Base-by-base conservation (phyloP, 1,140 invertebrate genomes). In the Achatina immaculata region DNA sequence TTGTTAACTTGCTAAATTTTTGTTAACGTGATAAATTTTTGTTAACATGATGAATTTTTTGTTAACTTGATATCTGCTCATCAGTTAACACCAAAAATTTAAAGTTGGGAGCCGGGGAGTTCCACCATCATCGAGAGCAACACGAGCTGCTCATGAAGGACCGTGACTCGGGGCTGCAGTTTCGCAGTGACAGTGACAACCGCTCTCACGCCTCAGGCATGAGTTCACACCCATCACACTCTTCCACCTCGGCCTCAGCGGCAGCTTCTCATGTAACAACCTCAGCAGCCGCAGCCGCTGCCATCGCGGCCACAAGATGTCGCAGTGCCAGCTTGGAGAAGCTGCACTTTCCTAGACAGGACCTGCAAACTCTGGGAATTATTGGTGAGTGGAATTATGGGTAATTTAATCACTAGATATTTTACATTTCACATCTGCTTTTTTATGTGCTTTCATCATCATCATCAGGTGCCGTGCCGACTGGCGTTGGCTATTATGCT, bases 341-440 rank as follows among this genome's bases (percentile, higher is more conserved):
- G 83, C 90, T 97, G 6, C 92, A 94, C 0, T 93, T 96, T 72
- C 94, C 95, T 0, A 92, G 96, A 66, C 93, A 93, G 24, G 93
- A 95, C 80, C 91, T 98, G 0, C 94, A 94, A 9, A 96, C 97
- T 68, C 92, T 96, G 40, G 95, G 96, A 81, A 94, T 96, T 11
- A 92, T 98, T 80, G 94, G 94, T 94, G 87, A 86, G 88, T 65
- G 7, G 9, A 6, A 36, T 72, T 58, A 55, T 21, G 16, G 24
- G 24, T 14, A 14, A 21, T 55, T 3, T 55, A 55, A 55, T 24
- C 7, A n/a, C n/a, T n/a, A n/a, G n/a, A n/a, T n/a, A n/a, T n/a
- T n/a, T n/a, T n/a, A n/a, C n/a, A n/a, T n/a, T n/a, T n/a, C n/a
- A n/a, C n/a, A n/a, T n/a, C n/a, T n/a, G n/a, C n/a, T n/a, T n/a